A percentile compares a stretch with the other conserved stretches of the same genome.
These are phyloP conservation scores for Strigamia transsilvanica DNA, from an alignment of 2,888 invertebrate species.

Conservation along the genomic window DNA sequence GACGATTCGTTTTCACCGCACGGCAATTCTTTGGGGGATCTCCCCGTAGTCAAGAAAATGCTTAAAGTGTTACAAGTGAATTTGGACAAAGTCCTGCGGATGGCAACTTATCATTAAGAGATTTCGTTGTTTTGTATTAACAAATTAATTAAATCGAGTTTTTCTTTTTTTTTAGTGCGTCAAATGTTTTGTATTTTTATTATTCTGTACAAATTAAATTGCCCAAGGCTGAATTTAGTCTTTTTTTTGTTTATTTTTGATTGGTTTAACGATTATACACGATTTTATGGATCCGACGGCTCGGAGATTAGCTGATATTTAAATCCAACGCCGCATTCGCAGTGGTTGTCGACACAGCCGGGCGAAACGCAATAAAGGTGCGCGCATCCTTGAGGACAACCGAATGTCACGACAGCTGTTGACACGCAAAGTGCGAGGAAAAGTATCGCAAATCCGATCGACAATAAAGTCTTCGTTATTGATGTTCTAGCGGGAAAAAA, in stretches of 20 bases:
- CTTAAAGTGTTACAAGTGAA: slow-evolving; percentile 48
- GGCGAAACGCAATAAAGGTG: neutral
- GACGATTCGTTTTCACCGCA: neutral
- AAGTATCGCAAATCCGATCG: neutral
- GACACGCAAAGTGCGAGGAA: neutral
- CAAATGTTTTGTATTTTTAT: neutral
- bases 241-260: neutral
- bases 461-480: neutral
- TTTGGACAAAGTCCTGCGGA: slow-evolving; percentile 53
- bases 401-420: neutral
- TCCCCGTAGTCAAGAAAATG: slow-evolving; percentile 51
- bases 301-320: too few species aligned
- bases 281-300: too few species aligned
- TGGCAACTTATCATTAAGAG: slow-evolving; percentile 52
- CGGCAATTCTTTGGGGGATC: slow-evolving; percentile 32
- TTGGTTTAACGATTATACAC: too few species aligned
- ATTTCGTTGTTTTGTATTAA: neutral
- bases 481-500: neutral
- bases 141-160: neutral
- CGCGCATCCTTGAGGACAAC: neutral
- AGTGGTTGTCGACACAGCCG: neutral
- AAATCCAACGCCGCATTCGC: neutral
- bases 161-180: neutral
- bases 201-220: neutral
- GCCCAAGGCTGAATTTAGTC: neutral